phyloP scores from a whole-genome alignment of 64 coral and sea anemone genomes.

The Montipora foliosa region DNA sequence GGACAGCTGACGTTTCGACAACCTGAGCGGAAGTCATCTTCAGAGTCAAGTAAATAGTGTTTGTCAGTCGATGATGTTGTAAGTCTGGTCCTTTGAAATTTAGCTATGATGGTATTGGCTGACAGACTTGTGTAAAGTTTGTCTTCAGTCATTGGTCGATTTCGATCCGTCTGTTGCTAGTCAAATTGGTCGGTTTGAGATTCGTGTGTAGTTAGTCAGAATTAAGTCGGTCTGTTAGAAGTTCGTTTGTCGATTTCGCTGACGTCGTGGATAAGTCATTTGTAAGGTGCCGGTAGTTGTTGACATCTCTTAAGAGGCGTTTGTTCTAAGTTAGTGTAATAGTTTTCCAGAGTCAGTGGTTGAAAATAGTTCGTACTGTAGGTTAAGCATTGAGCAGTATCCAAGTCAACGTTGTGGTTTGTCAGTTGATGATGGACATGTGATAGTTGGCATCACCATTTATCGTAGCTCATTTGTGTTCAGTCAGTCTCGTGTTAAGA shows the following conservation, averaged over 20 bases:
- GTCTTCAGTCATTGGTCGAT: not conserved
- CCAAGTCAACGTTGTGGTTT: slow-evolving; percentile 39
- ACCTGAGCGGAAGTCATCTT: no score
- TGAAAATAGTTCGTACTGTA: slow-evolving; percentile 11
- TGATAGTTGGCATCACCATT: no score
- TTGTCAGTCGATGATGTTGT: slow-evolving; percentile 2
- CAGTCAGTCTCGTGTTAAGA: no score
- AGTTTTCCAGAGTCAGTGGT: slow-evolving; percentile 43
- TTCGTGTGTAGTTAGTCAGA: not conserved
- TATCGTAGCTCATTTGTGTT: no score
- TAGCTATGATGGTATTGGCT: not conserved
- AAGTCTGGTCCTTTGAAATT: not conserved
- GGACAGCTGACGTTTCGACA: no score
- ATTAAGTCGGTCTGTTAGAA: not conserved
- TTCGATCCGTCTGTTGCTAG: slow-evolving; percentile 1
- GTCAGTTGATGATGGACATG: not conserved
- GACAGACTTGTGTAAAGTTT: not conserved
- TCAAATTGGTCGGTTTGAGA: not conserved
- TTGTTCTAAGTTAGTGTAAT: no score
- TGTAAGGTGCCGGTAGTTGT: not conserved
- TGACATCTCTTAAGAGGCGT: no score
- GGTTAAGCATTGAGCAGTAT: slow-evolving; percentile 11
- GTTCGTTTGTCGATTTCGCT: not conserved
- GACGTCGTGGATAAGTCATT: slow-evolving; percentile 15
- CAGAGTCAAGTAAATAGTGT: not conserved